Evolutionary conservation across 1,140 invertebrate genomes (phyloP).

Genomic region (Drosophila asahinai): DNA sequence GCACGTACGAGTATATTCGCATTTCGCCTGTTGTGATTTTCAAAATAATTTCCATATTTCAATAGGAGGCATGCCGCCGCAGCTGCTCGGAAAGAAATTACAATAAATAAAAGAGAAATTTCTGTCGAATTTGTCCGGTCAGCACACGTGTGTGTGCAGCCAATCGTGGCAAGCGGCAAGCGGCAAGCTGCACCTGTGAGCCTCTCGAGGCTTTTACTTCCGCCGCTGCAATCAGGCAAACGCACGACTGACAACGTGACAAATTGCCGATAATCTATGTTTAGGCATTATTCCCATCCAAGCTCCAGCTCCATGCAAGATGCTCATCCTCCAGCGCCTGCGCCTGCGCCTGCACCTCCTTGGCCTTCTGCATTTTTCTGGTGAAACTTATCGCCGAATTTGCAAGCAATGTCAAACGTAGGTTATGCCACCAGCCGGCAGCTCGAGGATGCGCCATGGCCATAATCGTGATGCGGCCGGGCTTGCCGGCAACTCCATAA

Average conservation of each 20-base stretch:
- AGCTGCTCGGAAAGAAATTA: constrained; percentile 38
- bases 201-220: constrained; percentile 71
- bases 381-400: constrained; percentile 70
- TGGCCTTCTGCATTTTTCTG: constrained; percentile 65
- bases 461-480: constrained; percentile 62
- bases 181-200: constrained; percentile 43
- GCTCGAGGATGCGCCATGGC: constrained; percentile 62
- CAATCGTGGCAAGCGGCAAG: constrained; percentile 1
- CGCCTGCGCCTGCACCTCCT: neutral
- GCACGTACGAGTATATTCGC: constrained; percentile 14
- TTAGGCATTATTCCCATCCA: constrained; percentile 1
- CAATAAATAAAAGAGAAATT: constrained; percentile 82
- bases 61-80: constrained; percentile 22
- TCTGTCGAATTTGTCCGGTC: constrained; percentile 36
- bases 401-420: constrained; percentile 74
- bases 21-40: constrained; percentile 34
- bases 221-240: constrained; percentile 64
- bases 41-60: constrained; percentile 70
- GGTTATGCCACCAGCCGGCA: constrained; percentile 63
- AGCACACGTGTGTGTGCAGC: constrained; percentile 11
- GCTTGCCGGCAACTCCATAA: constrained; percentile 41
- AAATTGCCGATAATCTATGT: constrained; percentile 76
- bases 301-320: neutral
- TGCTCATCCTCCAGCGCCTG: neutral
- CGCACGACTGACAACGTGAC: constrained; percentile 78